Evolutionary conservation across 1,140 invertebrate genomes (phyloP), one percentile per base, ranked within the genome.

Genomic region (Portunus trituberculatus): DNA sequence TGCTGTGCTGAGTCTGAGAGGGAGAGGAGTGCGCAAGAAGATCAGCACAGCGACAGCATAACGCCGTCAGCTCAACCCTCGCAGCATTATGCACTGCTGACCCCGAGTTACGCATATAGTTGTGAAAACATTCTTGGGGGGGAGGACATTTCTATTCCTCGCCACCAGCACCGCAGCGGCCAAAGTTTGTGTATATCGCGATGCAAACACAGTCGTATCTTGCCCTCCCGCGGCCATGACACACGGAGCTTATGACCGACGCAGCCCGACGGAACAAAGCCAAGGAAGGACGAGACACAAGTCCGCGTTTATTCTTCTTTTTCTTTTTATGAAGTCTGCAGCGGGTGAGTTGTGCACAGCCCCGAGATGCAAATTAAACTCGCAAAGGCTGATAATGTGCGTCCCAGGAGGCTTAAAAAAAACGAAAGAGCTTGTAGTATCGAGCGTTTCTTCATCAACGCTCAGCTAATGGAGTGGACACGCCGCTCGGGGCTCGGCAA

Each of bases 111-210:
- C 67, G 67, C 67, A 76, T 76, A 76, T 76, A 76, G 67, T 76
- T 76, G 67, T 76, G 67, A n/a, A 76, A 76, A 76, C 67, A 76
- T 76, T 76, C 67, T 76, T 76, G 67, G 67, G 52, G 0, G 67
- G 0, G 67, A 7, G 67, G n/a, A 76, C 67, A 76, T 76, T 76
- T 76, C 67, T 76, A 76, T 76, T 76, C 67, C 67, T 25, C 67
- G 16, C n/a, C 67, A n/a, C 67, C 67, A n/a, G 6, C 67, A 76
- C 67, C 67, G 25, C 67, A 2, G n/a, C 16, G 20, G 67, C 67
- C 25, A 76, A 76, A 76, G 67, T 76, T 76, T 76, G 67, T 76
- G 67, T 76, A 76, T 76, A 76, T 76, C 67, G 67, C 67, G 67
- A n/a, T n/a, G n/a, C 67, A 76, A 76, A 76, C 67, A n/a, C 67